phyloP scores from a whole-genome alignment of 2,888 invertebrate genomes.

The Eristalinus sepulchralis region DNA sequence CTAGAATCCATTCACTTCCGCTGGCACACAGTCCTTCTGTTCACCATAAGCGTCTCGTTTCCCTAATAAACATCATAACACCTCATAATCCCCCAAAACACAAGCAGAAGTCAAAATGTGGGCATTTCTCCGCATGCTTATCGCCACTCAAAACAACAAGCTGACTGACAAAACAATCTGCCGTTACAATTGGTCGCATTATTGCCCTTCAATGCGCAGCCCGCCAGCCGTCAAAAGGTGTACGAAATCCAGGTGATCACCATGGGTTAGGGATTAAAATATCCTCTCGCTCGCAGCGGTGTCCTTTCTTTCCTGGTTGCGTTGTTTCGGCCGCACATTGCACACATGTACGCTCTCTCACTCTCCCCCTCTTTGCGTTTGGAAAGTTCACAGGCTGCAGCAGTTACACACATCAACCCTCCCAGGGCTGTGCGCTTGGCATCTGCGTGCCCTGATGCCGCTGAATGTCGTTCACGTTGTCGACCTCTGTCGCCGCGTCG shows the following conservation, averaged over 20 bases:
- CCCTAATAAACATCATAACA: constrained; percentile 4
- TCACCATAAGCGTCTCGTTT: too few relatives aligned
- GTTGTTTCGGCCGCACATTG: constrained; percentile 56
- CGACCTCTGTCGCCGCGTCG: constrained; percentile 43
- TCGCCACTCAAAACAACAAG: constrained; percentile 39
- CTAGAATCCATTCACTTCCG: too few relatives aligned
- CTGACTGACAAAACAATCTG: constrained; percentile 60
- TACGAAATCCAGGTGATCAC: constrained; percentile 68
- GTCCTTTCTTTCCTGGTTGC: constrained; percentile 28
- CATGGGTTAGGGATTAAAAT: constrained; percentile 67
- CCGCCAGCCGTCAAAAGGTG: constrained; percentile 53
- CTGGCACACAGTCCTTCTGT: too few relatives aligned
- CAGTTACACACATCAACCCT: constrained; percentile 51
- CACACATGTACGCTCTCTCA: constrained; percentile 30
- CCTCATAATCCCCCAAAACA: constrained; percentile 26
- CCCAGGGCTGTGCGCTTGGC: constrained; percentile 28
- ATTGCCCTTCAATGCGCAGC: constrained; percentile 34
- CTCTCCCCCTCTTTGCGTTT: constrained; percentile 43
- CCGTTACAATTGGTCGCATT: constrained; percentile 47
- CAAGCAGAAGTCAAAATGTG: constrained; percentile 50
- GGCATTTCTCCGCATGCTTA: constrained; percentile 26
- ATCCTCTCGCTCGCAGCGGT: constrained; percentile 53
- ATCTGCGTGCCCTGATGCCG: constrained; percentile 68
- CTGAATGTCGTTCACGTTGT: constrained; percentile 47
- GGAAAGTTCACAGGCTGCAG: constrained; percentile 20